These are phyloP conservation scores for Lottia gigantea DNA, from an alignment of 2,888 invertebrate genomes.

Conservation along the genomic window DNA sequence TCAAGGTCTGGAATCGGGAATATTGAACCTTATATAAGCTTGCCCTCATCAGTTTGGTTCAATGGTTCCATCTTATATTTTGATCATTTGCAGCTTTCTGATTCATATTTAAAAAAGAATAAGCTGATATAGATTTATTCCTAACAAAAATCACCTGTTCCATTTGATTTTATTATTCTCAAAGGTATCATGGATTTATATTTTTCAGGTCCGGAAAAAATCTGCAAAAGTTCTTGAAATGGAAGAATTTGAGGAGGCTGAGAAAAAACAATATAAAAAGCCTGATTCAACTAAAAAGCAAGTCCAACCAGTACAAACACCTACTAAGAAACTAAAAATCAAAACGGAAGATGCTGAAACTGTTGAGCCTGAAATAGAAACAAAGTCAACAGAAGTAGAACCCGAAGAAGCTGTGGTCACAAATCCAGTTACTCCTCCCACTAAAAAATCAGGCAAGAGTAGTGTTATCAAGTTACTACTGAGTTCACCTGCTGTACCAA, in stretches of 20 bases:
- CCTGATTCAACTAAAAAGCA: slow-evolving; percentile 23
- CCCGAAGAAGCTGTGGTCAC: neutral
- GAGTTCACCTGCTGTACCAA: slow-evolving; percentile 51
- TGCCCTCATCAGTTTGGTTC: too few relatives aligned
- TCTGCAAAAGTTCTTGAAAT: slow-evolving; percentile 94
- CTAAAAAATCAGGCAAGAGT: slow-evolving; percentile 22
- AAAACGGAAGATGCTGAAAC: slow-evolving; percentile 24
- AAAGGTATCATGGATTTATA: neutral
- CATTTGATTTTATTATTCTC: too few relatives aligned
- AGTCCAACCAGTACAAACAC: slow-evolving; percentile 4
- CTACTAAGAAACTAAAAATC: slow-evolving; percentile 25
- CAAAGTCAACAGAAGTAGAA: neutral
- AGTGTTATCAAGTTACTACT: slow-evolving; percentile 60
- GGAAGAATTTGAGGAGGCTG: slow-evolving; percentile 74
- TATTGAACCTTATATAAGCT: too few relatives aligned
- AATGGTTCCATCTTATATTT: neutral
- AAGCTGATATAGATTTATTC: too few relatives aligned
- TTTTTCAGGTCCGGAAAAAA: slow-evolving; percentile 82
- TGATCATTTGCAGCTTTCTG: too few relatives aligned
- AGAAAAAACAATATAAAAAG: slow-evolving; percentile 51
- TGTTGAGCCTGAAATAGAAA: neutral
- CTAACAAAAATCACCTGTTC: too few relatives aligned
- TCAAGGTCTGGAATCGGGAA: too few relatives aligned
- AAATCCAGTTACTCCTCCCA: slow-evolving; percentile 7
- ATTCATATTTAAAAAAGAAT: too few relatives aligned